Evolutionary conservation across 2,113 vertebrate genomes (phyloP).

Genomic region (Hippopotamus amphibius): DNA sequence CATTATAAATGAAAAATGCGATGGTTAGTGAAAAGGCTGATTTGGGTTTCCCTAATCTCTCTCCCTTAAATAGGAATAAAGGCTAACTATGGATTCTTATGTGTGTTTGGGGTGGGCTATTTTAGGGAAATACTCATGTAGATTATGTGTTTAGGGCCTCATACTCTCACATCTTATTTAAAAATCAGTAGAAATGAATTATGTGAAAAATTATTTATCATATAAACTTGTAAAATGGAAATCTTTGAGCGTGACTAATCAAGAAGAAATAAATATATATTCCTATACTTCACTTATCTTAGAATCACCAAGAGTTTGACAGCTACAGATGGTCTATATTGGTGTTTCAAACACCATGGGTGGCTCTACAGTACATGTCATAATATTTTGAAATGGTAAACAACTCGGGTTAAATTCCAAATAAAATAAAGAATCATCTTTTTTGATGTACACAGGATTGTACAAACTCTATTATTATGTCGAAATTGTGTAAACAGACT

Average conservation of each 20-base stretch:
- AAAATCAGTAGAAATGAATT: neutral
- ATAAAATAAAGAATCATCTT: neutral
- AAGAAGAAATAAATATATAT: neutral
- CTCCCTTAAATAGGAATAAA: neutral
- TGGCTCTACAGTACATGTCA: neutral
- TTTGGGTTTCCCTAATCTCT: neutral
- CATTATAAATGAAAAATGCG: neutral
- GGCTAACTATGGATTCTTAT: neutral
- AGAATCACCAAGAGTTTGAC: neutral
- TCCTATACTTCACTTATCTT: neutral
- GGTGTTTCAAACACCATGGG: neutral
- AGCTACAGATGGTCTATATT: neutral
- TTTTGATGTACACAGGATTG: neutral
- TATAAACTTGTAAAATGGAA: neutral
- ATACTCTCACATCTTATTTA: neutral
- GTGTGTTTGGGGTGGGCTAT: neutral
- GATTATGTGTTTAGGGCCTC: neutral
- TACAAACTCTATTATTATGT: neutral
- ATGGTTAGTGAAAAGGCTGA: neutral
- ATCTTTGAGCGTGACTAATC: neutral
- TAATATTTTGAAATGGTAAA: neutral
- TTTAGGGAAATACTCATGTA: neutral
- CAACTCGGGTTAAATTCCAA: neutral
- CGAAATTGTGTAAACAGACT: neutral
- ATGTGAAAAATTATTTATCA: neutral